Evolutionary conservation across 2,113 vertebrate genomes (phyloP).

Genomic region (Pomatostomus ruficeps): DNA sequence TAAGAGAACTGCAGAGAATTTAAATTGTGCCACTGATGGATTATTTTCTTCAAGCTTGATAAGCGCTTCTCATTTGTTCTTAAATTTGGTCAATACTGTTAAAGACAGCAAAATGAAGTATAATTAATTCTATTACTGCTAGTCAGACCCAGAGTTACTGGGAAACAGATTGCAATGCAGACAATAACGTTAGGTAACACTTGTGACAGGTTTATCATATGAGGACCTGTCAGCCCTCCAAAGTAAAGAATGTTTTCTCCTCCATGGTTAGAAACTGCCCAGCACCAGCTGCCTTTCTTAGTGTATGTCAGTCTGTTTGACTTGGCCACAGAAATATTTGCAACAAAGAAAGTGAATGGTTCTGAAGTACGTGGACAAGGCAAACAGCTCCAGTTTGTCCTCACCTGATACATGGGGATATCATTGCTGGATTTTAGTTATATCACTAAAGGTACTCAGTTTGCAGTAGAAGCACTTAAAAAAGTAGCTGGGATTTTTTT

Average conservation of each 20-base stretch:
- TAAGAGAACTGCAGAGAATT: constrained; percentile 86
- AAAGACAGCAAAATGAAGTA: constrained; percentile 87
- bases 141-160: constrained; percentile 73
- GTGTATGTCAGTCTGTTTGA: neutral
- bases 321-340: neutral
- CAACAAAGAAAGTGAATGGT: neutral
- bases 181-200: constrained; percentile 59
- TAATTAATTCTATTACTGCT: constrained; percentile 85
- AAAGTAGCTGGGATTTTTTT: neutral
- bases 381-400: neutral
- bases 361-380: neutral
- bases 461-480: neutral
- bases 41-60: constrained; percentile 92
- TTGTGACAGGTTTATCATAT: constrained; percentile 63
- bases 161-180: constrained; percentile 74
- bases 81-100: constrained; percentile 90
- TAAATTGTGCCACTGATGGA: constrained; percentile 88
- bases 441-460: neutral
- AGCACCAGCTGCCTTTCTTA: neutral
- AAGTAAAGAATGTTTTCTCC: constrained; percentile 11
- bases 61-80: constrained; percentile 88
- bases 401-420: neutral
- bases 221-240: constrained; percentile 32
- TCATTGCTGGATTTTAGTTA: neutral
- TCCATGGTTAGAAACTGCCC: neutral